Evolutionary conservation across 2,888 invertebrate species (phyloP).

Genomic region (Byasa hedistus): DNA sequence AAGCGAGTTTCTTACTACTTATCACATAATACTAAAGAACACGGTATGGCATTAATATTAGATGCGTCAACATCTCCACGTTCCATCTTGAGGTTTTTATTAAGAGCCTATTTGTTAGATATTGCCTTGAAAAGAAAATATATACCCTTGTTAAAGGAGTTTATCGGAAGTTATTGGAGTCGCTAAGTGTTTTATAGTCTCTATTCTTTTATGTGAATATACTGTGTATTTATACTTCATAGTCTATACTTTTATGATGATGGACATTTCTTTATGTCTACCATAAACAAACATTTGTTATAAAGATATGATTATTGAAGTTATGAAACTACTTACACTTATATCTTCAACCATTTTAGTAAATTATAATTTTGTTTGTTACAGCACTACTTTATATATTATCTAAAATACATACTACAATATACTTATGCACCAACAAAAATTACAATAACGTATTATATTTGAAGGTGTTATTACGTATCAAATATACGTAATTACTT

Average conservation of each 20-base stretch:
- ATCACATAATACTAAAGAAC: constrained; percentile 19
- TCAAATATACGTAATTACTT: background rate
- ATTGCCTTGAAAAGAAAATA: constrained; percentile 15
- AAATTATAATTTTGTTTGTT: too few species aligned
- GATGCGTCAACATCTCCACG: constrained; percentile 14
- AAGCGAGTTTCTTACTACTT: constrained; percentile 12
- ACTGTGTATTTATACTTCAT: background rate
- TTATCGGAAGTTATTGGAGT: constrained; percentile 20
- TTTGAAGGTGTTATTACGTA: background rate
- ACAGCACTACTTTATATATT: too few species aligned
- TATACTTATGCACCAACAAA: background rate
- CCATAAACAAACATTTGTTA: background rate
- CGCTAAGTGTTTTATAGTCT: constrained; percentile 13
- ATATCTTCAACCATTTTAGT: too few species aligned
- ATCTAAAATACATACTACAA: background rate
- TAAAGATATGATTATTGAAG: background rate
- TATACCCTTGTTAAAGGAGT: constrained; percentile 3
- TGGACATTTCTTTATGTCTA: background rate
- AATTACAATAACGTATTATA: background rate
- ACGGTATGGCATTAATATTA: constrained; percentile 24
- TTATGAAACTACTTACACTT: background rate
- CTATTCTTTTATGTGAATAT: background rate
- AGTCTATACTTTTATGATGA: background rate
- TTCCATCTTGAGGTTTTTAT: constrained; percentile 15
- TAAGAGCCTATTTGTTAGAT: constrained; percentile 17